Percentiles rank a stretch among this genome's conserved stretches.
Evolutionary conservation across 1,140 invertebrate species (phyloP).

Genomic region (Trichomalopsis sarcophagae): DNA sequence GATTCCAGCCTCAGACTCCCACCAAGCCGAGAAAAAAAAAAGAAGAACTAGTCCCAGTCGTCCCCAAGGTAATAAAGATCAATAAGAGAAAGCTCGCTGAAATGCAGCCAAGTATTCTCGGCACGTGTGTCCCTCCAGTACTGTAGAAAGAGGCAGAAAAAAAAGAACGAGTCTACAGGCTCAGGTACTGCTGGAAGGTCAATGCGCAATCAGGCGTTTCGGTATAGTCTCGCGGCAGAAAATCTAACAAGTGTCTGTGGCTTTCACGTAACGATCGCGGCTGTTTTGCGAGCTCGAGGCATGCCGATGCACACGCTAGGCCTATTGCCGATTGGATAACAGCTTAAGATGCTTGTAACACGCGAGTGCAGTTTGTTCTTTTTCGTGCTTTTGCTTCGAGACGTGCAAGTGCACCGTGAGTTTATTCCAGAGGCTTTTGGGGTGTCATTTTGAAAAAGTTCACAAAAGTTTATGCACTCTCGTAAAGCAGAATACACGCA

Average conservation of each 20-base stretch:
- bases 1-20: no score
- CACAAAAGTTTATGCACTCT: no score
- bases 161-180: neutral
- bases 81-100: conserved; percentile 15
- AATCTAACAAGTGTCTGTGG: conserved; percentile 24
- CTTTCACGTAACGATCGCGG: neutral
- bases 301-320: neutral
- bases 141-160: neutral
- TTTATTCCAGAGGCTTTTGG: neutral
- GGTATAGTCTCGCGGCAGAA: no score
- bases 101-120: conserved; percentile 26
- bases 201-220: conserved; percentile 4
- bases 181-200: neutral
- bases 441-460: no score
- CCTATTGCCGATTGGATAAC: neutral
- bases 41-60: neutral
- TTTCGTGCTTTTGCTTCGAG: no score
- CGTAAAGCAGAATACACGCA: no score
- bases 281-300: neutral
- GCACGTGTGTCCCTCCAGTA: conserved; percentile 1
- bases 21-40: no score
- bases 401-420: neutral
- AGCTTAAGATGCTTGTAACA: no score
- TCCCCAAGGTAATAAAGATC: conserved; percentile 14
- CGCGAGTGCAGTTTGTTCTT: no score